Base-by-base conservation (phyloP, 2,888 invertebrate genomes). In the Diplazon laetatorius region DNA sequence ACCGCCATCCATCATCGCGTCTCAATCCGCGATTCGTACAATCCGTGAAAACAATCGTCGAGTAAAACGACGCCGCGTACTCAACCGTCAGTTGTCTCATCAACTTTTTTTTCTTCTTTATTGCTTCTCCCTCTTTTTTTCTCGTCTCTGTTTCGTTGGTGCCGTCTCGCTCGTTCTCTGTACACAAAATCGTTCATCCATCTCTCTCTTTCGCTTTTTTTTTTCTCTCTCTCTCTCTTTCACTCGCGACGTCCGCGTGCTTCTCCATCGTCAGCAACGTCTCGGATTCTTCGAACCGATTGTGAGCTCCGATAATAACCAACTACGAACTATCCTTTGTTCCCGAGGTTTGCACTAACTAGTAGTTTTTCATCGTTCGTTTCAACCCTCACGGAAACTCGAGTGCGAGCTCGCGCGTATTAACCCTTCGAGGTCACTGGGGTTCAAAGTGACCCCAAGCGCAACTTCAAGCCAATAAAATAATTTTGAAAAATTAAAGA, bases 231-330 rank as follows among this genome's bases (percentile, higher is more conserved):
- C 39, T 22, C 18, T 52, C 37, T 37, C 30, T 4, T 20, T 9
- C 48, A 3, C 50, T 69, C 44, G 52, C 46, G 35, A 46, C 72
- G 76, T 42, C 48, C 72, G 69, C 68, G 44, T 77, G 55, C 39
- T 66, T 57, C 30, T 30, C 71, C 65, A 59, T 42, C 72, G 65
- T 63, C 46, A 62, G 48, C 73, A 69, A 73, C 50, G 57, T 37
- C 39, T 68, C 63, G 52, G 62, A 18, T 84, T 85, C 83, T 81
- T 59, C 78, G 83, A 84, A 84, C 80, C 81, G 82, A 82, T 84
- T 81, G 81, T 76, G 81, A 66, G 80, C 50, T 35, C 52, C 75
- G 78, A 82, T 82, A 80, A 78, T 80, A 78, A 83, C 71, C 66
- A 82, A 80, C 78, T 76, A 50, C 65, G 59, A 80, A 80, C 76